Percentiles rank a stretch among this genome's conserved stretches.
These are phyloP conservation scores for Heliconius ismenius DNA, from an alignment of 2,888 invertebrate species.

Conservation along the genomic window DNA sequence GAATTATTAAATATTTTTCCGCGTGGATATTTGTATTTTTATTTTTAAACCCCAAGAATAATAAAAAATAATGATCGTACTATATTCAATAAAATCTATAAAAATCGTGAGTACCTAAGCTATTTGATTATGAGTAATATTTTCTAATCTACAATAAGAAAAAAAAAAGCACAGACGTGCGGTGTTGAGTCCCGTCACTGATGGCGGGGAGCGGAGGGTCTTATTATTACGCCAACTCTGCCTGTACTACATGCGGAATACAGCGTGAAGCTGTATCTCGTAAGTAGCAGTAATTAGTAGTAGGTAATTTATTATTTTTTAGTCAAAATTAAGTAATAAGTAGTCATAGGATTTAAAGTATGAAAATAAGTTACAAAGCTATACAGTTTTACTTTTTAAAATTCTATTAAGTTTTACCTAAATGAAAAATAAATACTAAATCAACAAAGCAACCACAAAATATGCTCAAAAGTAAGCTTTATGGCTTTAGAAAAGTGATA, in stretches of 20 bases:
- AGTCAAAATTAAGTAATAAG: too few relatives aligned
- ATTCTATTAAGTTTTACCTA: background rate
- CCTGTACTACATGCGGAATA: too few relatives aligned
- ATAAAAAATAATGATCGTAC: background rate
- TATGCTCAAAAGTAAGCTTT: constrained; percentile 37
- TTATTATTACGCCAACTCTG: too few relatives aligned
- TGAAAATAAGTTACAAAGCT: too few relatives aligned
- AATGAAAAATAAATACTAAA: background rate
- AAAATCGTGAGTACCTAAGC: background rate
- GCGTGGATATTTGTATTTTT: constrained; percentile 68
- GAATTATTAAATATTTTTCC: constrained; percentile 76
- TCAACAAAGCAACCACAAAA: constrained; percentile 15
- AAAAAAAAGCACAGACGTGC: too few relatives aligned
- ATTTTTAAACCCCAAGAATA: constrained; percentile 28
- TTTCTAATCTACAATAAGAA: background rate
- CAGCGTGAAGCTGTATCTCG: too few relatives aligned
- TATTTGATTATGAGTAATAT: background rate
- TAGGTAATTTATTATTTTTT: too few relatives aligned
- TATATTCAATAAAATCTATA: background rate
- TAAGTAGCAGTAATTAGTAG: too few relatives aligned
- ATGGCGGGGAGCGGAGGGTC: too few relatives aligned
- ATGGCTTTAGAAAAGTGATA: constrained; percentile 24
- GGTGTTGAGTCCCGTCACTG: too few relatives aligned
- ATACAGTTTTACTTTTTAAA: too few relatives aligned
- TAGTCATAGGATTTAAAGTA: too few relatives aligned